Base-by-base conservation (phyloP, 2,888 invertebrate species). In the Vesta saturnalis region DNA sequence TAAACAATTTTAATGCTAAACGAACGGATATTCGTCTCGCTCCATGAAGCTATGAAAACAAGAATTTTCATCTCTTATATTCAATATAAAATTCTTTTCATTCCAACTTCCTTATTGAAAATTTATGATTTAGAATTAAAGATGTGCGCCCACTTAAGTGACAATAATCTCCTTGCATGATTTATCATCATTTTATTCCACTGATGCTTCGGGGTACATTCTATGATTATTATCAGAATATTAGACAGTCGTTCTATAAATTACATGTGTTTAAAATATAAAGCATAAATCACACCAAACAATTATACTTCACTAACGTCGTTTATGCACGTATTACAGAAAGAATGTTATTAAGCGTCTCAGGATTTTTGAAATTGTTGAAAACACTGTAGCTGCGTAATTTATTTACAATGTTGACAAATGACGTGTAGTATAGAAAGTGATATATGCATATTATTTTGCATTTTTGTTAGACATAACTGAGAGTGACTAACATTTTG, bases 201-300 rank as follows among this genome's bases (percentile, higher is more conserved):
- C 23, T 5, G 52, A 8, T 46, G 58, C 64, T 64, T 23, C 57
- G 30, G 58, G 64, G 59, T 49, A 64, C 64, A 16, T 46, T 64
- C 64, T 52, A 21, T 23, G 64, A 64, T 64, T 64, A 64, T 64
- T 64, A 64, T 64, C 64, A 52, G 64, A 64, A 57, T 64, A 64
- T 64, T 64, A 64, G 64, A 64, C 58, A 57, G 19, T 49, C 64
- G 64, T 58, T 58, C 64, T 64, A 64, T 64, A 64, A 64, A 64
- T 64, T 64, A 64, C 52, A 43, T 57, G 58, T 64, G 64, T 59
- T 64, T 64, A 64, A 57, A 58, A 64, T 64, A 49, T 57, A 30
- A 46, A 49, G 58, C 59, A 39, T 64, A 64, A 64, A 64, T 64
- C 64, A 64, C 47, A 16, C 35, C 0, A 15, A 58, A 62, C 62